A percentile compares a stretch with the other conserved stretches of the same genome.
These are phyloP conservation scores for Chromis chromis DNA, from an alignment of 2,797 vertebrate genomes.

Conservation along the genomic window DNA sequence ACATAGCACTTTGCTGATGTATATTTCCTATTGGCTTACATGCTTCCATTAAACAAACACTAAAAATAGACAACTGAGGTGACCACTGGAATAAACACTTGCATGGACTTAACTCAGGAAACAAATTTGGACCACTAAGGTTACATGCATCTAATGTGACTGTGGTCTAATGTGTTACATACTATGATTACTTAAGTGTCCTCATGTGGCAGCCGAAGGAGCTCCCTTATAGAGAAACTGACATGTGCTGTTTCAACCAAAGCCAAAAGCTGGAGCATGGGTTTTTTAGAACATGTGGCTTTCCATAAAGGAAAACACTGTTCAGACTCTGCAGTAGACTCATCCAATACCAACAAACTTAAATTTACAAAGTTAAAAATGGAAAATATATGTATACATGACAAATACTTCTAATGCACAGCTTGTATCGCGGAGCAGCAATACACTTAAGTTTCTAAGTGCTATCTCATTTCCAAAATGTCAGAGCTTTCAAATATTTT, in stretches of 20 bases:
- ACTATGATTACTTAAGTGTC: conserved; percentile 51
- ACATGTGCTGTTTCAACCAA: conserved; percentile 45
- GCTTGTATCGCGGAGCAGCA: conserved; percentile 16
- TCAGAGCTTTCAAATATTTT: conserved; percentile 57
- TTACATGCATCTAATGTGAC: conserved; percentile 50
- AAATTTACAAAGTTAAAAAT: conserved; percentile 27
- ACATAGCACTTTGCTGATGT: background rate
- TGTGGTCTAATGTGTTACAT: conserved; percentile 42
- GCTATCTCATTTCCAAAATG: conserved; percentile 49
- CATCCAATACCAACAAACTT: conserved; percentile 40
- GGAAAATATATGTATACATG: conserved; percentile 8
- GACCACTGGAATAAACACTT: background rate
- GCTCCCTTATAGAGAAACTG: conserved; percentile 24
- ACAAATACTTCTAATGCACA: conserved; percentile 28
- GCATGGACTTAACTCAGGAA: background rate
- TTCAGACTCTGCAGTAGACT: conserved; percentile 8
- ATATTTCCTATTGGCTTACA: background rate
- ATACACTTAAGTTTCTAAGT: conserved; percentile 29
- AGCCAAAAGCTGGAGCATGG: conserved; percentile 45
- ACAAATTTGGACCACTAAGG: conserved; percentile 42
- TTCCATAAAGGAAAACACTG: conserved; percentile 33
- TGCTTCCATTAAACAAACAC: too few relatives aligned
- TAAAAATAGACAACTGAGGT: background rate
- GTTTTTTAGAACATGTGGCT: conserved; percentile 25
- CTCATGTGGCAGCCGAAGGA: conserved; percentile 49